A percentile compares a stretch with the other conserved stretches of the same genome.
Conservation (phyloP, 1,140 invertebrate species). For the Hylaeus volcanicus region DNA sequence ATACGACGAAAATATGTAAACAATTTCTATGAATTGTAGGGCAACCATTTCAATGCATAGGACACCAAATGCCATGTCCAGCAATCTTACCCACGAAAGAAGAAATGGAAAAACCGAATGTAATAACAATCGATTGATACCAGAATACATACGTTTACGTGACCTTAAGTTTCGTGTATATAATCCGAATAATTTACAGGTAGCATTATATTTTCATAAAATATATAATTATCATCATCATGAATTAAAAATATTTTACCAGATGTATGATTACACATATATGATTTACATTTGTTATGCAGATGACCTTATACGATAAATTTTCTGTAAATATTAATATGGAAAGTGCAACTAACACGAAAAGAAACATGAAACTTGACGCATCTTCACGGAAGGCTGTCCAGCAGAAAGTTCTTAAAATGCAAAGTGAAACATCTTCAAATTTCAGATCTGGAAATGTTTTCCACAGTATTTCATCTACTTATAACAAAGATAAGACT, state of each 20-base stretch:
- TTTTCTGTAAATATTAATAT: conserved; percentile 64
- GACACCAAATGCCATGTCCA: background rate
- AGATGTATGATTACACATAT: background rate
- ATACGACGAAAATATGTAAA: background rate
- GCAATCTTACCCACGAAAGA: background rate
- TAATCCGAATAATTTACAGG: conserved; percentile 63
- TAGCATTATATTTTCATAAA: conserved; percentile 37
- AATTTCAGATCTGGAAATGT: conserved; percentile 4
- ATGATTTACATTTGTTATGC: conserved; percentile 25
- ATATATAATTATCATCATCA: background rate
- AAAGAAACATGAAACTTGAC: conserved; percentile 3
- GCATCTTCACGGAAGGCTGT: background rate
- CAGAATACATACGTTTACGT: conserved; percentile 60
- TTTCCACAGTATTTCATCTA: background rate
- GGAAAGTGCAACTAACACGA: conserved; percentile 9
- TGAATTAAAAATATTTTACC: background rate
- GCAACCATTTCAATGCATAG: background rate
- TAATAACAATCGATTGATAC: conserved; percentile 73
- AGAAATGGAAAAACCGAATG: conserved; percentile 39
- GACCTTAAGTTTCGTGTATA: conserved; percentile 70
- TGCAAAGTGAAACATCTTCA: background rate
- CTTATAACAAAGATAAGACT: background rate
- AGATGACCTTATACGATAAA: conserved; percentile 67
- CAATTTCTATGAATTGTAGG: conserved; percentile 5
- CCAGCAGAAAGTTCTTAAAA: conserved; percentile 4